These are phyloP conservation scores for Pediacus dermestoides DNA, from an alignment of 2,888 invertebrate species.

Conservation along the genomic window DNA sequence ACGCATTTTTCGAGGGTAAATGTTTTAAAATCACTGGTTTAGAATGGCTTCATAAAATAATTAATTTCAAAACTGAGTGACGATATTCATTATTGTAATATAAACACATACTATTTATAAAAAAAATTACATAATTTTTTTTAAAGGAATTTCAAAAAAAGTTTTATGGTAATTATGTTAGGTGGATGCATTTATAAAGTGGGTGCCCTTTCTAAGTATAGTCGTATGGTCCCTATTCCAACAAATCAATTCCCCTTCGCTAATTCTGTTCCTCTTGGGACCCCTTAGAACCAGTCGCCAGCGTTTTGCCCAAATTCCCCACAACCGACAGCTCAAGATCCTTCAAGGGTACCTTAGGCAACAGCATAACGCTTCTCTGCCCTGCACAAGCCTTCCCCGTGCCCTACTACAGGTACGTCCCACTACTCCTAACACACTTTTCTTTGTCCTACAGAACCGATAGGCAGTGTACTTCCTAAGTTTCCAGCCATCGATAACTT, in stretches of 20 bases:
- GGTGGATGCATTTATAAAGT: no score
- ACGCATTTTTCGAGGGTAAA: no score
- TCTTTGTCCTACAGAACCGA: slow-evolving; percentile 45
- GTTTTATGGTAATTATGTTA: no score
- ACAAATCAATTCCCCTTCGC: slow-evolving; percentile 9
- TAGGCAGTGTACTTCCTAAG: slow-evolving; percentile 53
- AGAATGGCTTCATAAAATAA: no score
- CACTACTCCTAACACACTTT: slow-evolving; percentile 1
- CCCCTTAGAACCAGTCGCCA: slow-evolving; percentile 57
- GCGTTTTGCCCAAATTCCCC: slow-evolving; percentile 59
- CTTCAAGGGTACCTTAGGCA: slow-evolving; percentile 52
- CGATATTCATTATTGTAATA: no score
- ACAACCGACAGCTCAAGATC: slow-evolving; percentile 55
- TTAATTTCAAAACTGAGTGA: no score
- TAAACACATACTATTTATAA: no score
- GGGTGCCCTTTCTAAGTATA: no score
- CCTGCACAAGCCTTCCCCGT: slow-evolving; percentile 62
- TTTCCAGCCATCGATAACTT: slow-evolving; percentile 45
- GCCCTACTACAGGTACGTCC: slow-evolving; percentile 52
- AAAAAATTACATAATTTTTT: no score
- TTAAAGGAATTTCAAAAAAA: no score
- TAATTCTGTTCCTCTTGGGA: no score
- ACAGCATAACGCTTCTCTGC: slow-evolving; percentile 53
- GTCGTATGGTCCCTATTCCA: slow-evolving; percentile 16
- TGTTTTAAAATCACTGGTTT: no score